Conservation (phyloP, 2,797 vertebrate genomes). For the Cirrhinus molitorella region DNA sequence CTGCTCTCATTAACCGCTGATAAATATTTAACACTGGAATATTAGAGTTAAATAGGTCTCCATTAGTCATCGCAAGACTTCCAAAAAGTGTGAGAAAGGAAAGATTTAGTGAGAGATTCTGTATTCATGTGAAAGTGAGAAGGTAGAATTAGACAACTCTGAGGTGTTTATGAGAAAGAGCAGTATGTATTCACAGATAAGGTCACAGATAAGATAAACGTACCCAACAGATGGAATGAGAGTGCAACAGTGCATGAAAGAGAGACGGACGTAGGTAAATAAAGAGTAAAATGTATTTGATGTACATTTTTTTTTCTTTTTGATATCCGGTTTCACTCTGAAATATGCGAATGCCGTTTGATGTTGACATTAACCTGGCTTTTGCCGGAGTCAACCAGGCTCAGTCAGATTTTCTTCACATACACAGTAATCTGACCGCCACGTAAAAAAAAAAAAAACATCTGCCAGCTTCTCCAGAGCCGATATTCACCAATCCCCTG, state of each 20-base stretch:
- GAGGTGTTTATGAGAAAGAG: constrained; percentile 5
- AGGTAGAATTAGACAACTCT: constrained; percentile 1
- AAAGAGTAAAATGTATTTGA: not conserved
- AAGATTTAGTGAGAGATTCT: not conserved
- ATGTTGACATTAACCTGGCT: constrained; percentile 15
- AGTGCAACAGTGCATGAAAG: not conserved
- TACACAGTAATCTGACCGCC: constrained; percentile 22
- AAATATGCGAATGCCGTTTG: constrained; percentile 12
- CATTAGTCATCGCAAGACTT: constrained; percentile 49
- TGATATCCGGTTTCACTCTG: not conserved
- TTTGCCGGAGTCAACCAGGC: constrained; percentile 15
- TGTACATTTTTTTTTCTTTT: not conserved
- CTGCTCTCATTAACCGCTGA: constrained; percentile 56
- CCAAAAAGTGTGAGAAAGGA: constrained; percentile 24
- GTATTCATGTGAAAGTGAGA: constrained; percentile 19
- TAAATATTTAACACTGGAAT: constrained; percentile 64
- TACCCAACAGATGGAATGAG: not conserved
- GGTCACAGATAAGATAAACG: not conserved
- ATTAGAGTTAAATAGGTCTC: constrained; percentile 56
- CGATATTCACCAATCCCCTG: constrained; percentile 15
- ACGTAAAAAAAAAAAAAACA: not conserved
- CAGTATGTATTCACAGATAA: not conserved
- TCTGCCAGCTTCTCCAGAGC: not conserved
- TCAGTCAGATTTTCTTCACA: constrained; percentile 31
- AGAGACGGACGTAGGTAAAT: not conserved